These are phyloP conservation scores for Rhizomys pruinosus DNA, from an alignment of 2,113 vertebrate genomes.

Conservation along the genomic window DNA sequence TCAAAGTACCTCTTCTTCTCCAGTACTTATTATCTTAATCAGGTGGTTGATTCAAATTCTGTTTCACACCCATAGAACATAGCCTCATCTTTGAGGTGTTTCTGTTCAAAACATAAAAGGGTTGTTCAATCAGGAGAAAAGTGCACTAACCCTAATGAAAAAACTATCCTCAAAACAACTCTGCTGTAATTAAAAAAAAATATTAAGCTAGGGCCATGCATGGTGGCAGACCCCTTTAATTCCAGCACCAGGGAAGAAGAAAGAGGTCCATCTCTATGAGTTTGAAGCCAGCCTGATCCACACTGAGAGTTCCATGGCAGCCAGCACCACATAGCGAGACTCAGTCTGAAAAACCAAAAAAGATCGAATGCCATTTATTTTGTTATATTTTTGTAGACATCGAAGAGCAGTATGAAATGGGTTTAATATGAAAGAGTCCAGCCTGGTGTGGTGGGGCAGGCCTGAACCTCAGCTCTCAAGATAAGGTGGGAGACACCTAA, in stretches of 20 bases:
- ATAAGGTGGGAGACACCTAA: background rate
- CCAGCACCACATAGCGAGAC: too few species aligned
- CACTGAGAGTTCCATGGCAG: too few species aligned
- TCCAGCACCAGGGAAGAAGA: too few species aligned
- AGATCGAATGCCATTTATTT: too few species aligned
- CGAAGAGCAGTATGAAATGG: background rate
- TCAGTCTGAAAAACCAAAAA: too few species aligned
- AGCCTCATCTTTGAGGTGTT: background rate
- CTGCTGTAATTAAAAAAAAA: too few species aligned
- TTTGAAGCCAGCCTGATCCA: too few species aligned
- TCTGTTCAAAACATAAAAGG: background rate
- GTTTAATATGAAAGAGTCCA: background rate
- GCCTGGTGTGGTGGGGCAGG: background rate
- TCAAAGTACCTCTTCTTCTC: background rate
- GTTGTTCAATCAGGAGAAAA: background rate
- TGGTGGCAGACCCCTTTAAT: too few species aligned
- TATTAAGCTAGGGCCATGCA: too few species aligned
- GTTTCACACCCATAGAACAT: background rate
- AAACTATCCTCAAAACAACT: background rate
- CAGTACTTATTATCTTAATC: background rate
- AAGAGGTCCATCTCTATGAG: too few species aligned
- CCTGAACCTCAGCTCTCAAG: background rate
- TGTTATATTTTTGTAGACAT: background rate
- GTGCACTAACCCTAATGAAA: background rate
- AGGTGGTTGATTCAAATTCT: background rate